Evolutionary conservation across 2,797 vertebrate genomes (phyloP).

Genomic region (Anas capensis): DNA sequence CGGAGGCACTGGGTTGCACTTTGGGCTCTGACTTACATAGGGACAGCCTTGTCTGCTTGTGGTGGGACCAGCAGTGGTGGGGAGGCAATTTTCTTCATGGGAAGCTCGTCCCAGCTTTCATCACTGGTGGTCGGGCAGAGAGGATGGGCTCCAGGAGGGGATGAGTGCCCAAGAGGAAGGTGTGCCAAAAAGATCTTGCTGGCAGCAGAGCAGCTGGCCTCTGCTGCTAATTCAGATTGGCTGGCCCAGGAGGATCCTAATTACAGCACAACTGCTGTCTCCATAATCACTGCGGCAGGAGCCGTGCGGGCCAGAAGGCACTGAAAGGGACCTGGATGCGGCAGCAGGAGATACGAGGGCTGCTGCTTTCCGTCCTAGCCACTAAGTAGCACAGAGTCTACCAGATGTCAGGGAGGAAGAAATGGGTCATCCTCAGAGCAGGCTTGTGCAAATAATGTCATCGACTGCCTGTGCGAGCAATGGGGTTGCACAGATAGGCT

Average conservation of each 20-base stretch:
- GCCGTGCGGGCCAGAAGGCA: conserved; percentile 58
- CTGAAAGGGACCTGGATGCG: conserved; percentile 52
- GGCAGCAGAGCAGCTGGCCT: conserved; percentile 74
- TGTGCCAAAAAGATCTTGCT: conserved; percentile 74
- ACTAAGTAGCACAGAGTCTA: conserved; percentile 6
- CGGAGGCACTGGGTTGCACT: not conserved
- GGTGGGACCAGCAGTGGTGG: not conserved
- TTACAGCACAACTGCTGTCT: conserved; percentile 74
- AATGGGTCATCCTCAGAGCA: not conserved
- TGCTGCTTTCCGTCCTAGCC: not conserved
- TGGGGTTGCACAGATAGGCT: accelerated
- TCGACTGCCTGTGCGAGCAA: not conserved
- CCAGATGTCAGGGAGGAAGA: conserved; percentile 71
- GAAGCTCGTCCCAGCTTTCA: not conserved
- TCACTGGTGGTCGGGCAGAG: not conserved
- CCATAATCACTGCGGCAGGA: conserved; percentile 73
- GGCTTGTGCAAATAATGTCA: not conserved
- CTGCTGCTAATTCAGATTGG: conserved; percentile 63
- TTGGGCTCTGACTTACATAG: not conserved
- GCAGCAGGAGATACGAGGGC: conserved; percentile 49
- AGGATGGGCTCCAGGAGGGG: conserved; percentile 56
- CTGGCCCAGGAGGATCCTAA: conserved; percentile 79
- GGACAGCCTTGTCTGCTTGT: not conserved
- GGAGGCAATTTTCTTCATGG: not conserved
- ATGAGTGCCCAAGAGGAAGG: conserved; percentile 28